Percentiles rank a stretch among this genome's conserved stretches.
These are phyloP conservation scores for Lytechinus pictus DNA, from an alignment of 35 echinoderm and acorn worm species.

Conservation along the genomic window DNA sequence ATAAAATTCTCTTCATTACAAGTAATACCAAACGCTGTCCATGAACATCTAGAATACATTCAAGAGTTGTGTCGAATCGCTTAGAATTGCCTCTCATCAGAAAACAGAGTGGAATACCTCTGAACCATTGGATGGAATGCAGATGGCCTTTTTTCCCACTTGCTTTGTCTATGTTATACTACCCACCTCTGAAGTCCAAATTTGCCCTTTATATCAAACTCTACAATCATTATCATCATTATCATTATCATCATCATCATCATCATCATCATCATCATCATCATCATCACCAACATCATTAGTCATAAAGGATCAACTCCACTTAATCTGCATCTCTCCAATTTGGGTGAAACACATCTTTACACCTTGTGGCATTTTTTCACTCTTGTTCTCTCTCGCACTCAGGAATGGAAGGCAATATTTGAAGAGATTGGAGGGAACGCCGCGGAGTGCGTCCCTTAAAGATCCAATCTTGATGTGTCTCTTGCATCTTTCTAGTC, in stretches of 20 bases:
- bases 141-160: neutral
- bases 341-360: neutral
- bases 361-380: neutral
- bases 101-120: neutral
- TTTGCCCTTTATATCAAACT: neutral
- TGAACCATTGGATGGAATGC: neutral
- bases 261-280: neutral
- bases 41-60: neutral
- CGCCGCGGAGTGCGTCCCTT: neutral
- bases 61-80: neutral
- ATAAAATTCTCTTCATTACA: neutral
- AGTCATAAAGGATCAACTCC: neutral
- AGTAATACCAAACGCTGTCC: neutral
- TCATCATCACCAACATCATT: neutral
- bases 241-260: neutral
- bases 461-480: neutral
- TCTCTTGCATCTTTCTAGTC: neutral
- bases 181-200: neutral
- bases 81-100: neutral
- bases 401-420: conserved; percentile 5
- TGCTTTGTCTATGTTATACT: neutral
- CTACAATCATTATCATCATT: neutral
- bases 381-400: neutral
- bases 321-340: neutral
- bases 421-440: neutral